phyloP scores from a whole-genome alignment of 2,888 invertebrate species.

The Erebia palarica region DNA sequence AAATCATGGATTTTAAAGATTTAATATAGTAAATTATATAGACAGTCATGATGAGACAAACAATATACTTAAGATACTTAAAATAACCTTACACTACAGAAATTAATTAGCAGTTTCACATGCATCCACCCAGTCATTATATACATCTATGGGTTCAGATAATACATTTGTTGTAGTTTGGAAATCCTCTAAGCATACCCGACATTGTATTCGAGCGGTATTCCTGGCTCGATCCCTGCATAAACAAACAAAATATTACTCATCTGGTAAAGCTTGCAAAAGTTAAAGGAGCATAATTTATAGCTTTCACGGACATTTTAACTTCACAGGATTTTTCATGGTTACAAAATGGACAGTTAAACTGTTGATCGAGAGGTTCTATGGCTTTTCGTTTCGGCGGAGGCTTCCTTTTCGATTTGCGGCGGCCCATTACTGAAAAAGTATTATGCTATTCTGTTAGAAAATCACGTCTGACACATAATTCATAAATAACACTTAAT shows the following conservation, averaged over 20 bases:
- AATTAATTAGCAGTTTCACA: conserved; percentile 93
- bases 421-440: conserved; percentile 90
- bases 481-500: neutral
- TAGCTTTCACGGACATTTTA: conserved; percentile 91
- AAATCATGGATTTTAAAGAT: neutral
- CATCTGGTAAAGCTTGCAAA: conserved; percentile 9
- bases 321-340: conserved; percentile 99
- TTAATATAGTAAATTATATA: conserved; percentile 1
- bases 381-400: conserved; percentile 96
- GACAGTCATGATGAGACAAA: conserved; percentile 1
- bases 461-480: neutral
- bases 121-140: conserved; percentile 99
- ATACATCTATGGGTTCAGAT: conserved; percentile 98
- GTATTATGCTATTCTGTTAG: neutral
- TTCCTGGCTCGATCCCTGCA: conserved; percentile 96
- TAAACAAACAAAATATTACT: conserved; percentile 43
- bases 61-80: conserved; percentile 37
- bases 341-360: conserved; percentile 99
- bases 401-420: conserved; percentile 99
- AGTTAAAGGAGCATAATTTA: neutral
- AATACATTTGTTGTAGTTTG: conserved; percentile 97
- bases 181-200: conserved; percentile 98
- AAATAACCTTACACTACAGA: conserved; percentile 38
- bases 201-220: conserved; percentile 96
- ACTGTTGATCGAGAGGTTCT: conserved; percentile 96